Evolutionary conservation across 2,113 vertebrate species (phyloP).

Genomic region (Octodon degus): DNA sequence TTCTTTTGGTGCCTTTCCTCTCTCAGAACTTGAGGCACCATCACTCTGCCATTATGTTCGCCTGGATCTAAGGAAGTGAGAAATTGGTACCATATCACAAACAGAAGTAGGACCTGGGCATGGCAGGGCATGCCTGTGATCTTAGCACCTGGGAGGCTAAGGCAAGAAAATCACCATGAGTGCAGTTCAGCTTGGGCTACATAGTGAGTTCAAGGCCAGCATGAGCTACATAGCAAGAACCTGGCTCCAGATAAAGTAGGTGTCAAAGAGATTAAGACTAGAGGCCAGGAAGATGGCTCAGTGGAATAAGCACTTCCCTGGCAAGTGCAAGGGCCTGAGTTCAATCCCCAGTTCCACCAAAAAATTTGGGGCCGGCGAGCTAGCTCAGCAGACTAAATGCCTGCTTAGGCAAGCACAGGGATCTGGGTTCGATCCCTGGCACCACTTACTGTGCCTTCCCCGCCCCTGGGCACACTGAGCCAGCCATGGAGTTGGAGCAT

Average conservation of each 20-base stretch:
- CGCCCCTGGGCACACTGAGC: too few relatives aligned
- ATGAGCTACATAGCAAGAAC: neutral
- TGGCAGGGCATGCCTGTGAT: neutral
- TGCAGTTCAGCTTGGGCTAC: neutral
- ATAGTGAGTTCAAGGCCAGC: neutral
- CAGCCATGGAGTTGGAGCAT: too few relatives aligned
- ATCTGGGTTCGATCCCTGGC: too few relatives aligned
- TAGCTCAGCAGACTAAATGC: too few relatives aligned
- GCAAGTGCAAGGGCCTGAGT: too few relatives aligned
- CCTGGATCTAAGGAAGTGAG: neutral
- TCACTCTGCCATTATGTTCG: neutral
- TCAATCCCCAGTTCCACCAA: too few relatives aligned
- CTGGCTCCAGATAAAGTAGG: neutral
- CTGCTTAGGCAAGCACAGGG: too few relatives aligned
- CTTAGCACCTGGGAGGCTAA: neutral
- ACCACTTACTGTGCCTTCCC: too few relatives aligned
- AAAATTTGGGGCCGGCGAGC: too few relatives aligned
- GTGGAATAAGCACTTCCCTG: too few relatives aligned
- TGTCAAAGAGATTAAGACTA: neutral
- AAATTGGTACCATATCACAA: neutral
- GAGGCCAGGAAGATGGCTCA: too few relatives aligned
- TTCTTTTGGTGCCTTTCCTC: neutral
- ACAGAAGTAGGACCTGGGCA: neutral
- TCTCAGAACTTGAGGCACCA: neutral
- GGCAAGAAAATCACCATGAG: neutral